Evolutionary conservation across 2,888 invertebrate genomes (phyloP), one percentile per base, ranked within the genome.

Genomic region (Caenorhabditis sinica): DNA sequence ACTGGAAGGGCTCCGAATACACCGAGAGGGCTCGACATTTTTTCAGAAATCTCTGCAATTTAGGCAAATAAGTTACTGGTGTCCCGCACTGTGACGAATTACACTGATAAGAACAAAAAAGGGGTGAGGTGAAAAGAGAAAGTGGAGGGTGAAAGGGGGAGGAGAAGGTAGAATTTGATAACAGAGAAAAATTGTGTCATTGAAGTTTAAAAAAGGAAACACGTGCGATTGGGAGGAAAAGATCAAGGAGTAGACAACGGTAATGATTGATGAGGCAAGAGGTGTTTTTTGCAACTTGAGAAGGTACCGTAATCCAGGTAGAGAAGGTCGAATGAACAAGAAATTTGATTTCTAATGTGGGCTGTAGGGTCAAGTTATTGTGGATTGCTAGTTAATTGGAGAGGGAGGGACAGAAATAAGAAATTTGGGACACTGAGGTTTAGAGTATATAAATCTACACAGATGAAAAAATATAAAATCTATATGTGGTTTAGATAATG

Each of bases 101-200:
- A 11, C 9, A 43, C 6, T 40, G 58, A 68, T 49, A 82, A 63
- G 65, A 69, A 20, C 30, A 36, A 60, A 51, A n/a, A 63, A 66
- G 11, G 28, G 33, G 72, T n/a, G 49, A 28, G 60, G 58, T 68
- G 53, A 74, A 81, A 81, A 66, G 49, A 25, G 60, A 68, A 68
- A 68, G 68, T 36, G 49, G n/a, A 53, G 28, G 76, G 81, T 60
- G 66, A 81, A 81, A 81, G 72, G 69, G 45, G 58, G 40, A 5
- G 40, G 13, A 40, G 40, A 40, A 15, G 15, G 2, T 33, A 33
- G 40, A 40, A n/a, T 17, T 8, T 43, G 76, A 68, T 76, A 69
- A 40, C 13, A 76, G 43, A 74, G 51, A 43, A 40, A n/a, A 20
- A 65, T 20, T 74, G 49, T 74, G 65, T 74, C 74, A 74, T 74